A percentile compares a stretch with the other conserved stretches of the same genome.
These are phyloP conservation scores for Acanthacorydalis orientalis DNA, from an alignment of 2,888 invertebrate species.

Conservation along the genomic window DNA sequence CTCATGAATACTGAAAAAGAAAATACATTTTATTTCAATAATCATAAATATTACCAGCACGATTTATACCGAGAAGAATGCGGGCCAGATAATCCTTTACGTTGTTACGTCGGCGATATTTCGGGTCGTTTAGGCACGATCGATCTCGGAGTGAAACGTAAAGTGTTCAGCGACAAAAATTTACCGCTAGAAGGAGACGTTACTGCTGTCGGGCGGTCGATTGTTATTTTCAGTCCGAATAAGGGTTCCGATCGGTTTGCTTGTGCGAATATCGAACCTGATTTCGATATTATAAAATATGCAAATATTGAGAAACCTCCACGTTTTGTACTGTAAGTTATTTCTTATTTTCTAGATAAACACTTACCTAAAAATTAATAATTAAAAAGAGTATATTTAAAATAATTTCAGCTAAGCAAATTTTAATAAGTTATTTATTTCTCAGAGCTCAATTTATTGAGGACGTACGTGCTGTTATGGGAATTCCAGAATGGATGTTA, in stretches of 20 bases:
- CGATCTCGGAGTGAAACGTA: slow-evolving; percentile 57
- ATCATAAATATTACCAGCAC: slow-evolving; percentile 31
- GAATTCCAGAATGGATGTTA: slow-evolving; percentile 80
- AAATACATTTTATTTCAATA: background rate
- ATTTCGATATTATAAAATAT: slow-evolving; percentile 79
- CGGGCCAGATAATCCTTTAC: slow-evolving; percentile 67
- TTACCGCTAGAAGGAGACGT: slow-evolving; percentile 67
- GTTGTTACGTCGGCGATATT: slow-evolving; percentile 84
- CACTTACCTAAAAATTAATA: no score
- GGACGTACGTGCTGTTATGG: slow-evolving; percentile 64
- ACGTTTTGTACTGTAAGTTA: slow-evolving; percentile 68
- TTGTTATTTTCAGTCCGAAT: slow-evolving; percentile 68
- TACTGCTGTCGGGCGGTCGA: slow-evolving; percentile 66
- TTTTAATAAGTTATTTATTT: slow-evolving; percentile 7
- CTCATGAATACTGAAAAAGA: background rate
- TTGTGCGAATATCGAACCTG: slow-evolving; percentile 82
- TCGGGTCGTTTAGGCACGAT: slow-evolving; percentile 73
- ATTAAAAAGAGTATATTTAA: no score
- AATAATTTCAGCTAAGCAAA: no score
- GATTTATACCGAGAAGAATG: slow-evolving; percentile 79
- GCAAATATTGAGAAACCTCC: slow-evolving; percentile 76
- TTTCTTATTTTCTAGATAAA: background rate
- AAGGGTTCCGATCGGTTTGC: slow-evolving; percentile 56
- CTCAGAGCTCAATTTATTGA: slow-evolving; percentile 67
- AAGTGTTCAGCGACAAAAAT: slow-evolving; percentile 70